Evolutionary conservation across 2,113 vertebrate genomes (phyloP).

Genomic region (Pluvianellus socialis): DNA sequence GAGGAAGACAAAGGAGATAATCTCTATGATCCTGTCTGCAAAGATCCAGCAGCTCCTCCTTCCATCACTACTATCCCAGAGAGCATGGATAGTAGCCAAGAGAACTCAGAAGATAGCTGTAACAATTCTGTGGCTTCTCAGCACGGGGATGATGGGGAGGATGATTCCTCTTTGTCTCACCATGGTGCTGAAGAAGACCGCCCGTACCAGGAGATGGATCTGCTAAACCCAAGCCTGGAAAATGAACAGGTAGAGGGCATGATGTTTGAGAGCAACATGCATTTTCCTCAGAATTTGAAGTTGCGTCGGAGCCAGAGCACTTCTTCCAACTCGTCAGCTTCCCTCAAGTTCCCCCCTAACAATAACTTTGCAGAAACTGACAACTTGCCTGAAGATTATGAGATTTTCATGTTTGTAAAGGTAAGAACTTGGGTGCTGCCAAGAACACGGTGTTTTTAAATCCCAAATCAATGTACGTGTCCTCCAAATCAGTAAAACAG

Average conservation of each 20-base stretch:
- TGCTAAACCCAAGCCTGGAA: background rate
- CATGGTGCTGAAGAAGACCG: conserved; percentile 8
- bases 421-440: conserved; percentile 56
- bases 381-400: background rate
- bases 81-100: background rate
- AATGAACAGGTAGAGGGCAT: background rate
- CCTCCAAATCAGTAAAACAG: background rate
- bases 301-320: conserved; percentile 1
- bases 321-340: background rate
- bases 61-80: background rate
- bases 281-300: background rate
- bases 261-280: background rate
- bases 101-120: background rate
- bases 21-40: background rate
- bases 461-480: background rate
- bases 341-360: background rate
- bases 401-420: conserved; percentile 74
- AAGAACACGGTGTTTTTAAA: background rate
- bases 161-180: background rate
- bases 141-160: background rate
- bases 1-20: background rate
- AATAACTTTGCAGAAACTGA: background rate
- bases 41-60: background rate
- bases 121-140: background rate
- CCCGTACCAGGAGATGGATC: background rate